Conservation (phyloP, 2,113 vertebrate species). For the Lophius piscatorius region DNA sequence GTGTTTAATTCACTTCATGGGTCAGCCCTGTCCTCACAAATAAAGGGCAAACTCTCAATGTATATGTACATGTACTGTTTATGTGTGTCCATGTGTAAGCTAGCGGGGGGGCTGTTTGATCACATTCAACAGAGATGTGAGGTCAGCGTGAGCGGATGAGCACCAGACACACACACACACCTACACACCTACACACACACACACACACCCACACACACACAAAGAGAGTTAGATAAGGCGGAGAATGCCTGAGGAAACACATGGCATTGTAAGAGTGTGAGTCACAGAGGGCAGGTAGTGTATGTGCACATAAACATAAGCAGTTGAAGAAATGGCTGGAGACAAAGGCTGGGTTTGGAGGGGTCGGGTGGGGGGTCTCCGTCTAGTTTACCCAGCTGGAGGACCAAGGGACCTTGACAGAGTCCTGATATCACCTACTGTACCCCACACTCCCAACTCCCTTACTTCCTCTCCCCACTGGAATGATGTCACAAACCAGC, state of each 20-base stretch:
- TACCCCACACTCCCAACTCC: constrained; percentile 70
- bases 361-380: constrained; percentile 23
- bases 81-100: constrained; percentile 19
- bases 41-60: constrained; percentile 17
- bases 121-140: constrained; percentile 36
- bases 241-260: constrained; percentile 71
- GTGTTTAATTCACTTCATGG: no score
- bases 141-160: constrained; percentile 70
- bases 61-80: constrained; percentile 8
- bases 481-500: constrained; percentile 81
- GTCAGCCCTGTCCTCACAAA: constrained; percentile 1
- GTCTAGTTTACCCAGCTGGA: constrained; percentile 81
- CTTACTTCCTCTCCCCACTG: constrained; percentile 74
- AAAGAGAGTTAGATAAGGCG: constrained; percentile 60
- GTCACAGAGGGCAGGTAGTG: constrained; percentile 52
- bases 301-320: constrained; percentile 30
- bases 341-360: constrained; percentile 38
- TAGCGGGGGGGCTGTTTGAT: constrained; percentile 57
- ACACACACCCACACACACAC: constrained; percentile 54
- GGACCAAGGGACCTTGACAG: constrained; percentile 69
- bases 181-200: constrained; percentile 52
- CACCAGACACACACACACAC: constrained; percentile 64
- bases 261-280: constrained; percentile 62
- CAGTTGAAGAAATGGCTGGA: constrained; percentile 37
- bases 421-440: constrained; percentile 73